Conservation (phyloP, 35 echinoderm and acorn worm species). For the Heliocidaris tuberculata region DNA sequence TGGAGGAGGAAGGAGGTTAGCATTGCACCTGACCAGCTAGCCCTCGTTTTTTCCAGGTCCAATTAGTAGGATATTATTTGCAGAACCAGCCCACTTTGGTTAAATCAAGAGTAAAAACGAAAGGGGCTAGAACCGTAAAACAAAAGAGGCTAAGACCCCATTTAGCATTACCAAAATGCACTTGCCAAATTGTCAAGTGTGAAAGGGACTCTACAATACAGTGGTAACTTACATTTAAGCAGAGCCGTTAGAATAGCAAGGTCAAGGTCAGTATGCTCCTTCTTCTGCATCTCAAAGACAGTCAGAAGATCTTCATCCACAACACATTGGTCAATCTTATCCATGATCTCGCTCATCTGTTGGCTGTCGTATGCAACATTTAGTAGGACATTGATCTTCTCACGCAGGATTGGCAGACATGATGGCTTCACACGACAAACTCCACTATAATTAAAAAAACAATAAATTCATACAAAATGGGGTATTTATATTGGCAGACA, state of each 20-base stretch:
- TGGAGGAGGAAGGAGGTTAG: no score
- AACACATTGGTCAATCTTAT: constrained; percentile 39
- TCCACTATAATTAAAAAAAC: constrained; percentile 24
- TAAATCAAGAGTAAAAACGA: no score
- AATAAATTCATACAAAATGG: not conserved
- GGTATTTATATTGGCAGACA: constrained; percentile 5
- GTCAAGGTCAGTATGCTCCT: constrained; percentile 67
- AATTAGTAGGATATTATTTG: no score
- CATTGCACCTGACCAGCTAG: no score
- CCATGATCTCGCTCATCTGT: constrained; percentile 39
- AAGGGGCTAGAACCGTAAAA: no score
- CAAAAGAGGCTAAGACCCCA: no score
- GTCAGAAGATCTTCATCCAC: constrained; percentile 59
- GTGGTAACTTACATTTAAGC: constrained; percentile 70
- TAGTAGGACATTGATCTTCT: constrained; percentile 41
- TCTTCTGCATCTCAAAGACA: constrained; percentile 80
- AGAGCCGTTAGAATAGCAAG: constrained; percentile 76
- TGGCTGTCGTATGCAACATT: not conserved
- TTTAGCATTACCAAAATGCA: no score
- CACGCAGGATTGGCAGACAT: constrained; percentile 19
- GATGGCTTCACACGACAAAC: not conserved
- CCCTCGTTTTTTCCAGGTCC: no score
- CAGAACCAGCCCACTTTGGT: no score
- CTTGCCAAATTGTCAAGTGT: no score
- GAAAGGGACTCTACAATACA: no score